Evolutionary conservation across 2,888 invertebrate species (phyloP), one percentile per base, ranked within the genome.

Genomic region (Tricholauxania praeusta): DNA sequence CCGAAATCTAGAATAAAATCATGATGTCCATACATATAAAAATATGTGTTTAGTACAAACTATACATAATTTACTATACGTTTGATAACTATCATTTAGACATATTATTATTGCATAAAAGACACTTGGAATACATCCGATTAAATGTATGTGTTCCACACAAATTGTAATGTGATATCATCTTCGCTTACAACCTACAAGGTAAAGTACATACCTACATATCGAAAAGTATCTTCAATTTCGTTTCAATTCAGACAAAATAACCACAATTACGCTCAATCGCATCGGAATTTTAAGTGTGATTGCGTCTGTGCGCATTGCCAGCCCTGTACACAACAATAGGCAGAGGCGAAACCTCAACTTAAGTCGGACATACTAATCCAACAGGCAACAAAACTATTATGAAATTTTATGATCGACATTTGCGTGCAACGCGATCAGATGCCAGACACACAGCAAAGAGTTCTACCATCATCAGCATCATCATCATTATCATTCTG

Each of bases 381-480:
- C 32, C 17, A 52, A 48, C 49, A 49, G 64, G 53, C 28, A 57
- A 55, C 47, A 47, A 57, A 32, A 67, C 67, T 55, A 57, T 22
- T 67, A 67, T 22, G 17, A 57, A 57, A 67, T 68, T 59, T 59
- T 68, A 59, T 68, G 68, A 59, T 68, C 28, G 57, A 48, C 68
- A 68, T 68, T 68, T 59, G 68, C 68, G 59, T 68, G 68, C 49
- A 57, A 14, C 22, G 57, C 68, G 12, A 57, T 28, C 22, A 57
- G 57, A 28, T 39, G 53, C 47, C 19, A 51, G 63, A 52, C 57
- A n/a, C 52, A 63, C 63, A 55, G 28, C 28, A 55, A 6, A 22
- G 48, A 65, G 70, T 32, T 15, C 39, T 52, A 48, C 28, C 17
- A 71, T 68, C 76, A 74, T 71, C 71, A 76, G 71, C 74, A 76